phyloP scores from a whole-genome alignment of 2,113 vertebrate genomes.

The Bubalus kerabau region DNA sequence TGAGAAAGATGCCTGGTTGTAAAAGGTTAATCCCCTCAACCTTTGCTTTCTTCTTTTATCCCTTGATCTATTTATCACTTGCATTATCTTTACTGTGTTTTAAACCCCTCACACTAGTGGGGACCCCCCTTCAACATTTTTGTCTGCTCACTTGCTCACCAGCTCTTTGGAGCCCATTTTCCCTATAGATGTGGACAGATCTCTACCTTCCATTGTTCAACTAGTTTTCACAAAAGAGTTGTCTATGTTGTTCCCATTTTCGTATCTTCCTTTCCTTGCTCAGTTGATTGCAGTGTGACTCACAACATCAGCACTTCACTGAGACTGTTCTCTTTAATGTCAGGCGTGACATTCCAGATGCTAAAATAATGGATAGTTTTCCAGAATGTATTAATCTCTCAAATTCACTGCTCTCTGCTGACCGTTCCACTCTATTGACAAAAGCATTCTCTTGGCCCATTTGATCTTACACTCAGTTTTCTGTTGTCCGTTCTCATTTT shows the following conservation, averaged over 20 bases:
- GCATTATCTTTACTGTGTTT: not conserved
- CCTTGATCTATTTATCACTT: not conserved
- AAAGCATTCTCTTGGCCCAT: not conserved
- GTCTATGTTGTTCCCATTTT: not conserved
- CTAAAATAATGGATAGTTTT: not conserved
- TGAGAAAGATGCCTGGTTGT: not conserved
- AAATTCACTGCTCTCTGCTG: not conserved
- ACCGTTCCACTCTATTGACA: not conserved
- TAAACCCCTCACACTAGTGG: not conserved
- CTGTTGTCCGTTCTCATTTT: not conserved
- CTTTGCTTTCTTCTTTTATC: not conserved
- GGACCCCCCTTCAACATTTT: not conserved
- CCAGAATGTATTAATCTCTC: not conserved
- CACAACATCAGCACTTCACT: not conserved
- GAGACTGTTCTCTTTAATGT: not conserved
- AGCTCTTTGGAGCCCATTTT: not conserved
- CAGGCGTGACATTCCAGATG: not conserved
- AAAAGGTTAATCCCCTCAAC: not conserved
- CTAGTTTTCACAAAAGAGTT: not conserved
- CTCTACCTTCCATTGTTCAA: not conserved
- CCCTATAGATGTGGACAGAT: too few relatives aligned
- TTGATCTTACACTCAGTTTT: not conserved
- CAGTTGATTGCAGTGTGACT: not conserved
- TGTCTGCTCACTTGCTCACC: not conserved
- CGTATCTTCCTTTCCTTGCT: not conserved